Evolutionary conservation across 2,888 invertebrate genomes (phyloP), one percentile per base, ranked within the genome.

Genomic region (Pandemis cinnamomeana): DNA sequence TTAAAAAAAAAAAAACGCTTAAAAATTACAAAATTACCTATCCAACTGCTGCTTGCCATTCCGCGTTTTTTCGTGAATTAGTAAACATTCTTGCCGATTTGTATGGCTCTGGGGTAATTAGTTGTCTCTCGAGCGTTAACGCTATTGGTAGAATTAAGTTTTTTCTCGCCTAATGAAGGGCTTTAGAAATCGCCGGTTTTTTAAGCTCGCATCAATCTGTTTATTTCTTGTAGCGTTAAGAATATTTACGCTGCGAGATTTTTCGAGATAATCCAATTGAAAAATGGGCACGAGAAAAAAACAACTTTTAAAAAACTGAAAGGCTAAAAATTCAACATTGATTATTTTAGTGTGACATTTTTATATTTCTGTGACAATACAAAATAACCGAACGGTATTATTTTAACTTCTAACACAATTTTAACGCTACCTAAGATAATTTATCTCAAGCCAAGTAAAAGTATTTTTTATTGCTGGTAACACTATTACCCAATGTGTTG

Each of bases 61-160:
- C 80, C 81, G 78, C 80, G 82, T 86, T 88, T 89, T 90, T 87
- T 87, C 69, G 86, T 87, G 89, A 91, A 90, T 91, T 89, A 94
- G 93, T 89, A 91, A 92, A 93, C 93, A 93, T 93, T 93, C 87
- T 91, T 89, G 88, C 86, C 91, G 91, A 94, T 94, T 94, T 94
- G 92, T 94, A 93, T 91, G 86, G 93, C 93, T 93, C 92, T 91
- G 78, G 77, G 85, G 90, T 90, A 91, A 91, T 91, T 91, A 91
- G 91, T 91, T 90, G 92, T 92, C 73, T 70, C 67, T 70, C 44
- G 55, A 48, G 67, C 64, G 64, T 73, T 73, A 74, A 62, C 74
- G 74, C 74, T 74, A 74, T 74, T 74, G 74, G 74, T 71, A 48
- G 74, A 70, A 71, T 74, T 74, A 74, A 58, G 88, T 88, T 90